phyloP scores from a whole-genome alignment of 1,140 invertebrate genomes.

The Pseudomyrmex pallidus region DNA sequence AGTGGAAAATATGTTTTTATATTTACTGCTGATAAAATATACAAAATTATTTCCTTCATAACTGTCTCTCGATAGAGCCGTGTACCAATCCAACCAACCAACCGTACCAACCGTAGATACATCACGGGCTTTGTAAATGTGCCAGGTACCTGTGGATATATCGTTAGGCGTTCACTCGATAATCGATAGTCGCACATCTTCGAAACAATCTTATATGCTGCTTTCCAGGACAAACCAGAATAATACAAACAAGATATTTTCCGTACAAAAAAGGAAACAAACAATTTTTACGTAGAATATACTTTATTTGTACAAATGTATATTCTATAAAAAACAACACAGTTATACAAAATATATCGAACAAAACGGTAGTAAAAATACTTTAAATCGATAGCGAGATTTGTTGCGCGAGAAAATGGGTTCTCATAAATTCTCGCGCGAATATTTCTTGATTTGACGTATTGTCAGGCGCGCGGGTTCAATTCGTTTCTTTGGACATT shows the following conservation, averaged over 20 bases:
- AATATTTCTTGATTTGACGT: slow-evolving; percentile 45
- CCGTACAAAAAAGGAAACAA: background rate
- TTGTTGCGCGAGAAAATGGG: background rate
- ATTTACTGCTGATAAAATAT: background rate
- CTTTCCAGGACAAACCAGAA: background rate
- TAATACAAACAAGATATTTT: background rate
- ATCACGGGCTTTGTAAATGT: background rate
- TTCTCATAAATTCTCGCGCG: slow-evolving; percentile 34
- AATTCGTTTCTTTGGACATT: slow-evolving; percentile 64
- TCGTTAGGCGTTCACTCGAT: background rate
- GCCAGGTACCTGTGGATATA: background rate
- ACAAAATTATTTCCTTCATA: no score
- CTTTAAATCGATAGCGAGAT: slow-evolving; percentile 32
- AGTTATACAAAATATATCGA: slow-evolving; percentile 10
- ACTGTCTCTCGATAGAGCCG: no score
- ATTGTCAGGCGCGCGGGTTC: slow-evolving; percentile 43
- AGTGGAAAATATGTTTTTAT: background rate
- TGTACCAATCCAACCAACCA: no score
- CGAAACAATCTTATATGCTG: background rate
- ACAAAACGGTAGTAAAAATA: slow-evolving; percentile 19
- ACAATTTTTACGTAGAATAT: slow-evolving; percentile 10
- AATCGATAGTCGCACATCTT: background rate
- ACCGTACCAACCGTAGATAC: slow-evolving; percentile 15
- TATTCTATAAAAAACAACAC: background rate
- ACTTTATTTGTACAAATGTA: slow-evolving; percentile 47